phyloP scores from a whole-genome alignment of 2,797 vertebrate species.

The Clarias fuscus region DNA sequence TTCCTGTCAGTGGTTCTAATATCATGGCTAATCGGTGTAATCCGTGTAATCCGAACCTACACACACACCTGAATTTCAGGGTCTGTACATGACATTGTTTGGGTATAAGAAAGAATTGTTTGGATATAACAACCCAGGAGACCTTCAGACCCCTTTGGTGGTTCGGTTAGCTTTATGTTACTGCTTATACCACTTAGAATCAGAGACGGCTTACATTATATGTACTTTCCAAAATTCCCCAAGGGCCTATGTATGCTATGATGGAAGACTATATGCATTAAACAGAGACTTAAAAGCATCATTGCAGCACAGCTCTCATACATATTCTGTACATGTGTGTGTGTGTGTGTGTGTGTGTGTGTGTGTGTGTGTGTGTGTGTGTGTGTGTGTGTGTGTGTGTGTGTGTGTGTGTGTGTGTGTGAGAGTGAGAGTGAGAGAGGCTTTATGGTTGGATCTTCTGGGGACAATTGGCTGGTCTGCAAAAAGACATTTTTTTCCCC shows the following conservation, averaged over 20 bases:
- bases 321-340: background rate
- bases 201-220: background rate
- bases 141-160: background rate
- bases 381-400: conserved; percentile 1
- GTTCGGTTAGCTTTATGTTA: background rate
- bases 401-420: conserved; percentile 5
- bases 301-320: background rate
- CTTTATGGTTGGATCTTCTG: background rate
- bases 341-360: conserved; percentile 8
- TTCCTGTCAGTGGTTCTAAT: no score
- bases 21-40: no score
- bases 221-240: background rate
- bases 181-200: background rate
- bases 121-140: background rate
- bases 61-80: no score
- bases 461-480: background rate
- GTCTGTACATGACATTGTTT: no score
- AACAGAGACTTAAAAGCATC: background rate
- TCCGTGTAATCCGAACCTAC: no score
- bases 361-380: conserved; percentile 5
- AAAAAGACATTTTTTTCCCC: background rate
- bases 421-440: background rate
- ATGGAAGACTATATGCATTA: background rate
- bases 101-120: no score
- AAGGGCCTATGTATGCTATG: no score